Evolutionary conservation across 1,140 invertebrate species (phyloP).

Genomic region (Babylonia areolata): DNA sequence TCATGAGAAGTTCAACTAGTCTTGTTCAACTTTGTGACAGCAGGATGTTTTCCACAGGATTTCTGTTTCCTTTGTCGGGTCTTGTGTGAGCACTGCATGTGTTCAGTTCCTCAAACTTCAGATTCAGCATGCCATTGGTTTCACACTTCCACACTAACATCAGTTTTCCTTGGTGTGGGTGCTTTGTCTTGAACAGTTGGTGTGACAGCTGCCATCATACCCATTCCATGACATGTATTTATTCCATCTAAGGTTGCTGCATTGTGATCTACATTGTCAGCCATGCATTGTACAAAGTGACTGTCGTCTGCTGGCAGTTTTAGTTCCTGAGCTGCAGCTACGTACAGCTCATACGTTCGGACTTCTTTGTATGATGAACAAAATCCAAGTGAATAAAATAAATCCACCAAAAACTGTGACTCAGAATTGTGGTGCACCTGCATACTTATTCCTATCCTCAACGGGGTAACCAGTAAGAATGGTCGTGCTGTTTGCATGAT

Average conservation of each 20-base stretch:
- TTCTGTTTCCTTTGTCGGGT: not conserved
- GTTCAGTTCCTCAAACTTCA: not conserved
- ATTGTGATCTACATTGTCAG: not conserved
- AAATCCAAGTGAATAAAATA: not conserved
- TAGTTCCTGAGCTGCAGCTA: not conserved
- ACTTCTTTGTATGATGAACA: not conserved
- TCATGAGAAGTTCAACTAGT: too few species aligned
- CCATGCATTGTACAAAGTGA: not conserved
- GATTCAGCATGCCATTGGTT: too few species aligned
- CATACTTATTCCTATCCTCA: not conserved
- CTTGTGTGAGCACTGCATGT: constrained; percentile 25
- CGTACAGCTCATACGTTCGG: too few species aligned
- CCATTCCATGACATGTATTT: not conserved
- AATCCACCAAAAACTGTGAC: not conserved
- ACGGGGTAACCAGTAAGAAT: not conserved
- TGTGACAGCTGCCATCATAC: too few species aligned
- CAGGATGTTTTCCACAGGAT: not conserved
- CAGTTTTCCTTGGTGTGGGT: not conserved
- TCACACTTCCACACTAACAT: not conserved
- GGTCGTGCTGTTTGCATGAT: not conserved
- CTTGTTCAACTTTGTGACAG: too few species aligned
- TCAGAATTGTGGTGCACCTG: not conserved
- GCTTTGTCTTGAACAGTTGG: not conserved
- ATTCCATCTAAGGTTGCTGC: not conserved
- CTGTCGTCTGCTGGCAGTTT: not conserved